Percentiles rank a stretch among this genome's conserved stretches.
phyloP scores from a whole-genome alignment of 1,140 invertebrate genomes.

The Apocrypta bakeri region DNA sequence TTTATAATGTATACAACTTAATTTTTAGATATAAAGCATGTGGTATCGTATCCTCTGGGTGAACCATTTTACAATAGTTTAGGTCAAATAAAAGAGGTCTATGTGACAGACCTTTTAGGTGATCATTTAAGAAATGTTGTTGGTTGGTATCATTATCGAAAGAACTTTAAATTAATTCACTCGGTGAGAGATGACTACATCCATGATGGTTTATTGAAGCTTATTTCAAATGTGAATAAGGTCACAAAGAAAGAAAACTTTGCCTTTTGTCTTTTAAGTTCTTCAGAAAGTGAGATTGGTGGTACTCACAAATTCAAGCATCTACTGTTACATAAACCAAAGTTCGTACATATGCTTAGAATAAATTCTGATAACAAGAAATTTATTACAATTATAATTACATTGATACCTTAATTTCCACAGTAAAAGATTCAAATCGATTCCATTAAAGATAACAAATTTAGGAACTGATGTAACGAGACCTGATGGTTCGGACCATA shows the following conservation, averaged over 20 bases:
- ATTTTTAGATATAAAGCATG: slow-evolving; percentile 74
- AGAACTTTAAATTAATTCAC: slow-evolving; percentile 71
- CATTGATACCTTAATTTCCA: neutral
- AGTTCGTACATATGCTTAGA: slow-evolving; percentile 13
- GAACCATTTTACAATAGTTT: slow-evolving; percentile 75
- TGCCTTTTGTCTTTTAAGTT: slow-evolving; percentile 76
- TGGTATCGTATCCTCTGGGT: slow-evolving; percentile 75
- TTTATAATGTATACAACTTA: slow-evolving; percentile 9
- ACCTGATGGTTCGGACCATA: slow-evolving; percentile 67
- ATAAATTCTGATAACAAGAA: neutral
- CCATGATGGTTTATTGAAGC: slow-evolving; percentile 76
- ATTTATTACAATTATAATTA: neutral
- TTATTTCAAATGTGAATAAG: slow-evolving; percentile 64
- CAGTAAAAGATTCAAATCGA: slow-evolving; percentile 56
- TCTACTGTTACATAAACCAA: slow-evolving; percentile 61
- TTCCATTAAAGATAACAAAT: slow-evolving; percentile 70
- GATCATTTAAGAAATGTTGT: slow-evolving; percentile 76
- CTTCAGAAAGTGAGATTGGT: slow-evolving; percentile 67
- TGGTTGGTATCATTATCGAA: slow-evolving; percentile 79
- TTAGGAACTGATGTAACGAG: slow-evolving; percentile 66
- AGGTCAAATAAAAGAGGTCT: slow-evolving; percentile 75
- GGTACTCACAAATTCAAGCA: slow-evolving; percentile 78
- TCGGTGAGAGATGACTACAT: slow-evolving; percentile 77
- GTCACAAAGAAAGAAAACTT: slow-evolving; percentile 61
- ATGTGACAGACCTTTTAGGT: slow-evolving; percentile 73